Base-by-base conservation (phyloP, 2,888 invertebrate species). In the Nemotelus pantherinus region DNA sequence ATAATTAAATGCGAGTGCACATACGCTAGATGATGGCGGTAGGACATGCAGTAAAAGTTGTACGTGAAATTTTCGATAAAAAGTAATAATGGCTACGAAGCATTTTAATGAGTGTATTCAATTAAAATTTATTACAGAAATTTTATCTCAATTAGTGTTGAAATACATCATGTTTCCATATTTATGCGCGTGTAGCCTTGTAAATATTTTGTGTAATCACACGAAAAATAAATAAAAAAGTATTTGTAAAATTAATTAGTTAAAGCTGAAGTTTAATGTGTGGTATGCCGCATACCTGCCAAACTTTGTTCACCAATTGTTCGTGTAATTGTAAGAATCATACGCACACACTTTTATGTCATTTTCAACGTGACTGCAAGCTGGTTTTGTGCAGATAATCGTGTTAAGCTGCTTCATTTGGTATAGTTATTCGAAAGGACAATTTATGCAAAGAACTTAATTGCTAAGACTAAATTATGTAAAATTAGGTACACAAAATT, bases 141-240 rank as follows among this genome's bases (percentile, higher is more conserved):
- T 60, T 60, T 60, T 60, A 60, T 60, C 60, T 60, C 60, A 60
- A 60, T 60, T 60, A 60, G 9, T 58, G 25, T 58, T 58, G 25
- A 25, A 25, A 25, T 58, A 2, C 25, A 58, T 58, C 25, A 58
- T n/a, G n/a, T 58, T n/a, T 58, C 25, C n/a, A 25, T 58, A 25
- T 10, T n/a, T 60, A 39, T 5, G 25, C 41, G 3, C 25, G 39
- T 6, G 9, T 57, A 57, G 2, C 9, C n/a, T 9, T 5, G 60
- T 60, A 41, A 39, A 60, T 60, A 60, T 60, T 39, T 60, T 3
- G 39, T 7, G 41, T 25, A 7, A 4, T 4, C 7, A 60, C 60
- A 60, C 41, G 39, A 60, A 2, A 39, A 10, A 60, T 41, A 60
- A 7, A 4, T 25, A 25, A n/a, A 25, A n/a, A 58, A n/a, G 25